Percentiles rank a stretch among this genome's conserved stretches.
These are phyloP conservation scores for Henricia sp. DNA, from an alignment of 53 echinoderm and acorn worm genomes.

Conservation along the genomic window DNA sequence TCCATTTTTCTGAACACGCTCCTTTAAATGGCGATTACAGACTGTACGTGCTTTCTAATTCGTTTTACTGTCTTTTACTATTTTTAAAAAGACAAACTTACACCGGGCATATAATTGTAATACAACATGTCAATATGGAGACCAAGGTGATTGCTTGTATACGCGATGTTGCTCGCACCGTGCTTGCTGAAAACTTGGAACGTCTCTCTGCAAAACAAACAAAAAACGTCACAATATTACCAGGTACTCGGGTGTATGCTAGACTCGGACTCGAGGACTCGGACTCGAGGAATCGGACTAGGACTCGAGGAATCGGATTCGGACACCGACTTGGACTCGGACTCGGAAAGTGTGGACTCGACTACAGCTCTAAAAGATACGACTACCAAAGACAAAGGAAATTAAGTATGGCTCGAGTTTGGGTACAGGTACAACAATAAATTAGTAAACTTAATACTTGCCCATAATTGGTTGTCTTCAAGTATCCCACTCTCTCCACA, in stretches of 20 bases:
- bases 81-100: constrained; percentile 1
- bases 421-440: not conserved
- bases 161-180: constrained; percentile 32
- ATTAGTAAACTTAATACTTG: not conserved
- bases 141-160: constrained; percentile 21
- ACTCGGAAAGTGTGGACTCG: no score
- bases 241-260: no score
- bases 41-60: not conserved
- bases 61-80: not conserved
- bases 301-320: not conserved
- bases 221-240: not conserved
- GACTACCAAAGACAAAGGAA: not conserved
- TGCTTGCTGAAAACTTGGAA: constrained; percentile 42
- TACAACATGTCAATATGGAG: constrained; percentile 45
- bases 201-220: constrained; percentile 21
- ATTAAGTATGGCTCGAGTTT: not conserved
- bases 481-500: constrained; percentile 28
- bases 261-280: not conserved
- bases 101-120: constrained; percentile 38
- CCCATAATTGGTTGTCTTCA: constrained; percentile 28
- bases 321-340: not conserved
- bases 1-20: no score
- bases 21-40: no score
- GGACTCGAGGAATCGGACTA: no score
- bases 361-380: no score